Evolutionary conservation across 2,888 invertebrate species (phyloP), one percentile per base, ranked within the genome.

Genomic region (Peribatodes rhomboidaria): DNA sequence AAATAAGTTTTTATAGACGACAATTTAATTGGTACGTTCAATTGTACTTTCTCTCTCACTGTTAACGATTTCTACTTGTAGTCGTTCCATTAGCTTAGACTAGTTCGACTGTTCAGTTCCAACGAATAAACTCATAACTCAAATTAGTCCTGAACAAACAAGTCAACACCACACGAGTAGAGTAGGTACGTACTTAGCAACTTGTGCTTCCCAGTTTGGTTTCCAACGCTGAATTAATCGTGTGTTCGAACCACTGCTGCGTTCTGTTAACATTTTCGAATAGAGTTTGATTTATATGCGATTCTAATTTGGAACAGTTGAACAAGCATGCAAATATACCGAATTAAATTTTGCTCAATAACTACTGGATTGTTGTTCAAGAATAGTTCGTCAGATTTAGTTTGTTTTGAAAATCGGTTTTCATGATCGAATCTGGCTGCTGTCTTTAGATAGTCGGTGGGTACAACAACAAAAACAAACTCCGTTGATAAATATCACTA

Each of bases 111-210:
- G 22, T 54, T 64, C 42, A 42, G 33, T 59, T 59, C 22, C 49
- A 35, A 37, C 27, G 22, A 53, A 42, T 55, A 55, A 65, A 60
- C 50, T 55, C 55, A 60, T 65, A 65, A 59, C 55, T 65, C 64
- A 55, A 65, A 55, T 65, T 55, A 59, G 55, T 56, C 50, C 59
- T 50, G 35, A 58, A 54, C 63, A 52, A 63, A 57, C 57, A 52
- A 62, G 62, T 44, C 33, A 46, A 63, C 42, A 18, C 35, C 35
- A 18, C 9, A 33, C 18, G 10, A 18, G 18, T 35, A 35, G 2
- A 20, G 35, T 50, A 35, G 33, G 33, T 50, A 47, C 10, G n/a
- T 27, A 27, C 27, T 27, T 22, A 14, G 27, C 31, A 13, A 41
- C 46, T 52, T 57, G 13, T 56, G 62, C 31, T 57, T 50, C 52